These are phyloP conservation scores for Eulemur coronatus DNA, from an alignment of 2,797 vertebrate genomes.

Conservation along the genomic window DNA sequence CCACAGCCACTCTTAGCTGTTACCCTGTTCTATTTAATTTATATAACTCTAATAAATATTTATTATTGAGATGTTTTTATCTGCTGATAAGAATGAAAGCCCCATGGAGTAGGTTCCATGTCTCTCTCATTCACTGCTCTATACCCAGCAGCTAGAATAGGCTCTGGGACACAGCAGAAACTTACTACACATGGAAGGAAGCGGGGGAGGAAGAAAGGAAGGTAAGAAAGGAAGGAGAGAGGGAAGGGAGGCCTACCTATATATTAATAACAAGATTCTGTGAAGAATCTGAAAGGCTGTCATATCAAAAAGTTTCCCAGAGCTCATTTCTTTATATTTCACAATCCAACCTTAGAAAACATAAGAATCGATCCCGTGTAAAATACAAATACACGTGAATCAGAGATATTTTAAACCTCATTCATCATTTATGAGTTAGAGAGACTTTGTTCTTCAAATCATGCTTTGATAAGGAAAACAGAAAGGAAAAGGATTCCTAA, in stretches of 20 bases:
- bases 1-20: not conserved
- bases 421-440: not conserved
- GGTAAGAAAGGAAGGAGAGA: not conserved
- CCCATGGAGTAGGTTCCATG: not conserved
- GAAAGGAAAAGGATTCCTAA: not conserved
- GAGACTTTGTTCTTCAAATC: slow-evolving; percentile 12
- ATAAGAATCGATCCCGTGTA: not conserved
- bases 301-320: not conserved
- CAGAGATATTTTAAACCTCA: not conserved
- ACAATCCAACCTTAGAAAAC: not conserved
- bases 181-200: not conserved
- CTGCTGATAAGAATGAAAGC: not conserved
- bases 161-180: not conserved
- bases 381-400: not conserved
- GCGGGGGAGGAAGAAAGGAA: not conserved
- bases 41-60: not conserved
- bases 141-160: not conserved
- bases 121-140: not conserved
- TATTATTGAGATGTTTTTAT: not conserved
- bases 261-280: not conserved
- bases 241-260: not conserved
- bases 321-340: not conserved
- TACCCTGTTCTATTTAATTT: not conserved
- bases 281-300: not conserved
- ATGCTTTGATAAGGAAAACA: slow-evolving; percentile 35